Percentiles rank a stretch among this genome's conserved stretches.
Conservation (phyloP, 2,888 invertebrate genomes). For the Platerodrilus igneus region DNA sequence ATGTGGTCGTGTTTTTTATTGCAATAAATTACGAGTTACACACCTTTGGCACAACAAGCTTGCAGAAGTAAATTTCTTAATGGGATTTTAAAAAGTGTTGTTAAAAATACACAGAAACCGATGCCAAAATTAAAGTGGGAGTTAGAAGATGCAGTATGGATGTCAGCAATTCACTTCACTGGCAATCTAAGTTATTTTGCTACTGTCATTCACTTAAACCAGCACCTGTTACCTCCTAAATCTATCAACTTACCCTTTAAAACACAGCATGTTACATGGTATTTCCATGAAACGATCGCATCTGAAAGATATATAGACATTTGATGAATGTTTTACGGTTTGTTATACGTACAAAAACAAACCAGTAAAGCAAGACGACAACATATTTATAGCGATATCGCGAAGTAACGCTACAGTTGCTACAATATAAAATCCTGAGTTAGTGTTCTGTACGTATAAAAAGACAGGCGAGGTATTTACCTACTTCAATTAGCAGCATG, state of each 20-base stretch:
- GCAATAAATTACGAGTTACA: too few relatives aligned
- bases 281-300: constrained; percentile 27
- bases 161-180: constrained; percentile 23
- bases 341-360: constrained; percentile 37
- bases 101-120: too few relatives aligned
- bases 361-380: constrained; percentile 30
- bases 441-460: too few relatives aligned
- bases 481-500: constrained; percentile 34
- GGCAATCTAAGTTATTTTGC: constrained; percentile 21
- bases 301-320: constrained; percentile 35
- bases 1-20: too few relatives aligned
- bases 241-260: constrained; percentile 32
- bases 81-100: too few relatives aligned
- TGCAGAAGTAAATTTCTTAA: too few relatives aligned
- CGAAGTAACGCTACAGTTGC: too few relatives aligned
- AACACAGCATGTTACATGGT: constrained; percentile 24
- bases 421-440: too few relatives aligned
- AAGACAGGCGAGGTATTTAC: too few relatives aligned
- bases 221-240: constrained; percentile 37
- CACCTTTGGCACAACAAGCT: too few relatives aligned
- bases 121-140: constrained; percentile 19
- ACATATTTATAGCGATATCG: constrained; percentile 33
- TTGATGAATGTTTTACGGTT: constrained; percentile 38
- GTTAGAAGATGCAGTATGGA: constrained; percentile 19
- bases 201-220: constrained; percentile 25